These are phyloP conservation scores for Adelphocoris suturalis DNA, from an alignment of 2,888 invertebrate genomes.

Conservation along the genomic window DNA sequence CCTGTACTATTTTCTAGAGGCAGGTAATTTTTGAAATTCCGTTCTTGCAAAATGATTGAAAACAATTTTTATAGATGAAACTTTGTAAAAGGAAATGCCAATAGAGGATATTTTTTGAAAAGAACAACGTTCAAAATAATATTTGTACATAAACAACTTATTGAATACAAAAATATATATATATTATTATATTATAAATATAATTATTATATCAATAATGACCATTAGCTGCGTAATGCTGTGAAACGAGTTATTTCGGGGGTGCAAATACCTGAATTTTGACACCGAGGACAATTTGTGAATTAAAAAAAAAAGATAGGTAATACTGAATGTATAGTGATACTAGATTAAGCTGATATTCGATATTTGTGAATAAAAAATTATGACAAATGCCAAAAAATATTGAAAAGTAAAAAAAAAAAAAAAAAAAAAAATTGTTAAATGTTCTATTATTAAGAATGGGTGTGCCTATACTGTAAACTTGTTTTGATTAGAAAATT, in stretches of 20 bases:
- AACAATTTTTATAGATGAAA: background rate
- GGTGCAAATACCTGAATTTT: constrained; percentile 9
- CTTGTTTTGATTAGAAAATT: constrained; percentile 56
- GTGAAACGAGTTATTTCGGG: background rate
- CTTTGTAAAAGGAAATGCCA: background rate
- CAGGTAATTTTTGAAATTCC: constrained; percentile 13
- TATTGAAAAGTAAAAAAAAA: constrained; percentile 45
- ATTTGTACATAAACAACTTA: constrained; percentile 54
- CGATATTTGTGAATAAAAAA: constrained; percentile 16
- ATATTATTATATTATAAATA: background rate
- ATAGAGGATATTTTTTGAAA: constrained; percentile 61
- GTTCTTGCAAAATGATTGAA: background rate
- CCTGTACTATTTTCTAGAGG: constrained; percentile 57
- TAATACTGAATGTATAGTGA: constrained; percentile 68
- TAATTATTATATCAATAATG: constrained; percentile 35
- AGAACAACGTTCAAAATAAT: constrained; percentile 23
- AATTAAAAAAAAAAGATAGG: background rate
- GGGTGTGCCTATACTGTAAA: constrained; percentile 73
- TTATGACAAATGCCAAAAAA: constrained; percentile 66
- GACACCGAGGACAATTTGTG: background rate
- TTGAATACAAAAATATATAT: constrained; percentile 3
- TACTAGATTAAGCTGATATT: constrained; percentile 61
- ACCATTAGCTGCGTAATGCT: constrained; percentile 44
- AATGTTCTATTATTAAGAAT: constrained; percentile 71
- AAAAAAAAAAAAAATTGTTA: constrained; percentile 60